Base-by-base conservation (phyloP, 2,113 vertebrate species). In the Sebastes schlegelii region DNA sequence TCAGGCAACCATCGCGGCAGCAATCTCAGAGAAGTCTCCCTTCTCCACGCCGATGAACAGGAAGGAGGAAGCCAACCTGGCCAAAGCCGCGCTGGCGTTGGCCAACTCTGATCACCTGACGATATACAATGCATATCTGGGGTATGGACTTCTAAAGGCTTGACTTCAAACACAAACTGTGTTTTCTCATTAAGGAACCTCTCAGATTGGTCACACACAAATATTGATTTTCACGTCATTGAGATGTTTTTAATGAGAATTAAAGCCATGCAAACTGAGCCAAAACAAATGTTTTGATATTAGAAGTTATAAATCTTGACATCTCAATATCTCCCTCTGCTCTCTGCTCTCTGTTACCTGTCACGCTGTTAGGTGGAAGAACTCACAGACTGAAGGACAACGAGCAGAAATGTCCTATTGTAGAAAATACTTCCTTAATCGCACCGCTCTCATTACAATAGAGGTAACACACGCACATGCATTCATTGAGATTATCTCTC, bases 21-120 rank as follows among this genome's bases (percentile, higher is more conserved):
- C 99, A 66, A 99, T 99, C 94, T 96, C 98, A 4, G 98, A 99
- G 93, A 99, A 99, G 85, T 99, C 98, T 21, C 98, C 98, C 0
- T 99, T 99, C 88, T 96, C 95, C 57, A 99, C 97, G 21, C 98
- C 98, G 1, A 98, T 99, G 94, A 97, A 97, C 85, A 95, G 96
- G 85, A 99, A 97, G 91, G 97, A 98, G 66, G 98, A 99, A 92
- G 98, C 98, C 65, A 97, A 99, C 91, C 94, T 99, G 92, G 98
- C 97, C 63, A 99, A 97, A 93, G 95, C 96, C 5, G 93, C 96
- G 11, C 92, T 99, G 83, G 95, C 96, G n/a, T 40, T 97, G 43
- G 96, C 97, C 19, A 97, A 95, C 92, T 99, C 98, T 0, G 98
- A 99, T 89, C 98, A 99, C 73, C 93, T 99, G 88, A 99, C 98